These are phyloP conservation scores for Dromas ardeola DNA, from an alignment of 2,113 vertebrate genomes.

Conservation along the genomic window DNA sequence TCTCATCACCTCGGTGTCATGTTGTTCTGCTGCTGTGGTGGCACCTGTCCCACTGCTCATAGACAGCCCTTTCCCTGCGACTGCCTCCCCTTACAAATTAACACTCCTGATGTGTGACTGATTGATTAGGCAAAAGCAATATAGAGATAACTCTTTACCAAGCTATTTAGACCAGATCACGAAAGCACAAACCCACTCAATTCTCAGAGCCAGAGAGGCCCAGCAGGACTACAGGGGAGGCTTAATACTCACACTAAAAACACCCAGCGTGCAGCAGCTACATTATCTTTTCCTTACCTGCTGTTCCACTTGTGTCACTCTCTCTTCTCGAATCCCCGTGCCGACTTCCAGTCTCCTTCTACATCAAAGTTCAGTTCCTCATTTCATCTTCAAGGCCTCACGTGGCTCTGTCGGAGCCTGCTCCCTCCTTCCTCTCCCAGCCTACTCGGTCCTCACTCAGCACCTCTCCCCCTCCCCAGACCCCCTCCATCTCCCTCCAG, in stretches of 20 bases:
- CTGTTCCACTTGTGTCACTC: constrained; percentile 61
- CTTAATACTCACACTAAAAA: constrained; percentile 29
- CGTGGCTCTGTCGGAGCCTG: not conserved
- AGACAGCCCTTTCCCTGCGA: not conserved
- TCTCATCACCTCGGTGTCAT: not conserved
- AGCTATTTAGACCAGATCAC: not conserved
- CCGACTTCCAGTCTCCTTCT: constrained; percentile 30
- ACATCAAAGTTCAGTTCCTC: constrained; percentile 50
- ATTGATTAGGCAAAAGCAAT: constrained; percentile 19
- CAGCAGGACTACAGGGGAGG: constrained; percentile 14
- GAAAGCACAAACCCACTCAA: constrained; percentile 10
- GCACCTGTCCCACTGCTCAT: not conserved
- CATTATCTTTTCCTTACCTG: constrained; percentile 51
- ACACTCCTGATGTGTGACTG: not conserved
- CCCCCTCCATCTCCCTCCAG: not conserved
- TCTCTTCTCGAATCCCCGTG: not conserved
- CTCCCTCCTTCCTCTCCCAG: not conserved
- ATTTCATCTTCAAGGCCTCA: constrained; percentile 40
- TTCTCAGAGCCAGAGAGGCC: not conserved
- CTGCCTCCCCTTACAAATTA: not conserved
- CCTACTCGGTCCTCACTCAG: not conserved
- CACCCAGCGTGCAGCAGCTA: not conserved
- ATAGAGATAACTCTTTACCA: not conserved
- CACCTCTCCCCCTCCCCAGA: not conserved
- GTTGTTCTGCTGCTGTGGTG: not conserved